Conservation (phyloP, 1,140 invertebrate species). For the Theocolax elegans region DNA sequence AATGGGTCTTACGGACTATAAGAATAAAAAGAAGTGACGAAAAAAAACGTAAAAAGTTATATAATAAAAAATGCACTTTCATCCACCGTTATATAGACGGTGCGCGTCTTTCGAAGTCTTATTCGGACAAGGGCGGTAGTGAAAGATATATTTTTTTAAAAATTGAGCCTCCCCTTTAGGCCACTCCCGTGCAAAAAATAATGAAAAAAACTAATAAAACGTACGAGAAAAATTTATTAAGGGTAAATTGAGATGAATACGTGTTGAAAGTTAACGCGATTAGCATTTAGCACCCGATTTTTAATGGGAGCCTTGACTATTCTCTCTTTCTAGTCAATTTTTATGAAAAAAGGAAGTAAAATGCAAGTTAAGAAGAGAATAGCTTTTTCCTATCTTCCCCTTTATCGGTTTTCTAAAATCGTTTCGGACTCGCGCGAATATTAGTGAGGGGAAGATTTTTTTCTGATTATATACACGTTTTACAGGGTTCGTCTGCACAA, state of each 20-base stretch:
- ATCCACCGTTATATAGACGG: conserved; percentile 6
- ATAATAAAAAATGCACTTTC: conserved; percentile 17
- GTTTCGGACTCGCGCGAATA: conserved; percentile 13
- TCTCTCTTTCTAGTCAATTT: conserved; percentile 34
- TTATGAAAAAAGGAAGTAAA: conserved; percentile 12
- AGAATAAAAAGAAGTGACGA: conserved; percentile 23
- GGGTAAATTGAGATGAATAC: background rate
- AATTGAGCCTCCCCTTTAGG: conserved; percentile 33
- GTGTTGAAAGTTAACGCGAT: conserved; percentile 1
- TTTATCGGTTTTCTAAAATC: background rate
- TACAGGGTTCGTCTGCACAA: conserved; percentile 7
- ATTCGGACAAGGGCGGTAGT: conserved; percentile 46
- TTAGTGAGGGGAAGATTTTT: conserved; percentile 3
- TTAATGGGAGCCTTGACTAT: background rate
- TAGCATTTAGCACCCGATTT: background rate
- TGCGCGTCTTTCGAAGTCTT: conserved; percentile 33
- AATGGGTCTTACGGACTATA: conserved; percentile 31
- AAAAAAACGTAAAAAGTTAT: conserved; percentile 26
- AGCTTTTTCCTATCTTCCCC: conserved; percentile 1
- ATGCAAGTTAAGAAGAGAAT: background rate
- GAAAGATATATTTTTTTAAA: conserved; percentile 45
- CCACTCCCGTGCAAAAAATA: conserved; percentile 10
- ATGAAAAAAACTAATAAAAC: too few species aligned
- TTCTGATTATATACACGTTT: background rate
- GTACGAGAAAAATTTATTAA: conserved; percentile 14